These are phyloP conservation scores for Poecile atricapillus DNA, from an alignment of 2,113 vertebrate species.

Conservation along the genomic window DNA sequence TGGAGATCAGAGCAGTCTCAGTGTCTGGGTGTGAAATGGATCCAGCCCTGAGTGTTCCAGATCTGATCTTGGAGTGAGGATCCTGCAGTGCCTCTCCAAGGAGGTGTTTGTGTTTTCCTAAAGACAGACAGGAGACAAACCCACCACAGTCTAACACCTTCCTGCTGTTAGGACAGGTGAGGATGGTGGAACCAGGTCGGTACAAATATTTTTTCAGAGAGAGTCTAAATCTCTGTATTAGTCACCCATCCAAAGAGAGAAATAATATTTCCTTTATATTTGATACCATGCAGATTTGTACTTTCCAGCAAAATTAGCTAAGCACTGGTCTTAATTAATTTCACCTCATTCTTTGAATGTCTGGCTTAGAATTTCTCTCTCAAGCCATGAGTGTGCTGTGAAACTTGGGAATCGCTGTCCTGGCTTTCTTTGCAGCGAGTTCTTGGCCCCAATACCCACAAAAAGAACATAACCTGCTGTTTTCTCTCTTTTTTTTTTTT, in stretches of 20 bases:
- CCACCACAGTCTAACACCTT: not conserved
- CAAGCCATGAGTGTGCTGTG: not conserved
- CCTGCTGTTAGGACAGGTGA: not conserved
- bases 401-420: not conserved
- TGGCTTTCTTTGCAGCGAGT: not conserved
- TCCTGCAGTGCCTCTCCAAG: not conserved
- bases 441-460: not conserved
- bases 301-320: not conserved
- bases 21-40: not conserved
- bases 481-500: conserved; percentile 31
- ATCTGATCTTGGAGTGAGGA: not conserved
- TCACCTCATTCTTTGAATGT: not conserved
- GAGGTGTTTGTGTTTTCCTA: not conserved
- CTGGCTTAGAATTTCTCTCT: not conserved
- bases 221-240: accelerated
- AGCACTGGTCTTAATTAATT: not conserved
- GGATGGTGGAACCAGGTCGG: accelerated
- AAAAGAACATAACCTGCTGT: not conserved
- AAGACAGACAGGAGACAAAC: not conserved
- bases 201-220: not conserved
- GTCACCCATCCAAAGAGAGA: not conserved
- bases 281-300: not conserved
- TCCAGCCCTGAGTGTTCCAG: not conserved
- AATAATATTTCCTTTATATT: not conserved
- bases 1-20: not conserved